Base-by-base conservation (phyloP, 2,888 invertebrate species). In the Helicoverpa assulta region DNA sequence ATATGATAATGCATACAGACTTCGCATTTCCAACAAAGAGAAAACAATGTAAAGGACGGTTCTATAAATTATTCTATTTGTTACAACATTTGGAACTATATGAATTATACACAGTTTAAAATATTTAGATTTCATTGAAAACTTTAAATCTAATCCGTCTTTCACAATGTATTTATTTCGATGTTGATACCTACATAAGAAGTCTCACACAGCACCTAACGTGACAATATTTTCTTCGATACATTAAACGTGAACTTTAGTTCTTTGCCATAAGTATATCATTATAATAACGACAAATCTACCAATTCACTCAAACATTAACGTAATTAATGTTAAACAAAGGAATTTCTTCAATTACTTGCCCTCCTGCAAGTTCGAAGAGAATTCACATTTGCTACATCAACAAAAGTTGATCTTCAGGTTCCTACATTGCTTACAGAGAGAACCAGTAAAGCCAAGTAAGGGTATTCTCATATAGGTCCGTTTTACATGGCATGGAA, bases 361-460 rank as follows among this genome's bases (percentile, higher is more conserved):
- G 12, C 12, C 5, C 3, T n/a, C 53, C 43, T 12, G 26, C 21
- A 51, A 63, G 18, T 64, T 60, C 33, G 18, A 50, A 57, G 57
- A 53, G 14, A 16, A 70, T 70, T 59, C 29, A 50, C 50, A 59
- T 43, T 50, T 29, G 29, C 21, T 55, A 64, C 52, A 59, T 52
- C 43, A 64, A 74, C 59, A 55, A 60, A 56, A 60, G 21, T 58
- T 51, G 40, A 56, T 18, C 57, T 50, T 50, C 10, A 76, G 54
- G 47, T 29, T 37, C 12, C 26, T 21, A 51, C 12, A 52, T 26
- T 74, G n/a, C 33, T 33, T 33, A 73, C 47, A 29, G 52, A n/a
- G 74, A 19, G 19, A 43, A n/a, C 77, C 47, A 52, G 37, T 16
- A 53, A 71, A 52, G 18, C 21, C 59, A 76, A 59, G 63, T 63